These are phyloP conservation scores for Bolborhynchus lineola DNA, from an alignment of 2,113 vertebrate species.

Conservation along the genomic window DNA sequence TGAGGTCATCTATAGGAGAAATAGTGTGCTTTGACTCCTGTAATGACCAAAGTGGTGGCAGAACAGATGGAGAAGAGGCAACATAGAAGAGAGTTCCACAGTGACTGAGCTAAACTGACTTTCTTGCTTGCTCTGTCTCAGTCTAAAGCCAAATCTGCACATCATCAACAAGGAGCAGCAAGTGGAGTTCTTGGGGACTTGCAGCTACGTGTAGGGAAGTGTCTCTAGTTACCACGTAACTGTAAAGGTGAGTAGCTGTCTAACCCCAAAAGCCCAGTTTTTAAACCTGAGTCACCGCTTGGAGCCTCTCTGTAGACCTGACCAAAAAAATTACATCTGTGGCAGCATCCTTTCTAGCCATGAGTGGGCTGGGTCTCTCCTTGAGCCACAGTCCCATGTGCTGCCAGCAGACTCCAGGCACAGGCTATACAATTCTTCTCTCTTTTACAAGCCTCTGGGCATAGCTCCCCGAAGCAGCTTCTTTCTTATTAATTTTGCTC, in stretches of 20 bases:
- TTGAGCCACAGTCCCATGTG: rapidly evolving
- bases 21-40: neutral
- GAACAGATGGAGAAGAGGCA: neutral
- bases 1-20: neutral
- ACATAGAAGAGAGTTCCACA: neutral
- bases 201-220: neutral
- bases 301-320: neutral
- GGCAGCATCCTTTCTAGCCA: neutral
- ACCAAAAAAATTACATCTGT: neutral
- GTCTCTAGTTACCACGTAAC: neutral
- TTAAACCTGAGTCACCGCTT: neutral
- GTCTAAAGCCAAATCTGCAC: neutral
- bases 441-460: neutral
- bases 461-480: neutral
- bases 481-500: neutral
- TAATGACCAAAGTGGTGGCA: neutral
- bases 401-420: neutral
- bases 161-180: neutral
- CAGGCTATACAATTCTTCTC: neutral
- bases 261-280: neutral
- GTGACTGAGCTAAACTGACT: neutral
- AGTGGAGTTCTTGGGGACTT: rapidly evolving
- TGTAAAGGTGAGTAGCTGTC: neutral
- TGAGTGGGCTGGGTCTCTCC: neutral
- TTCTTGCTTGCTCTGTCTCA: neutral